A percentile compares a stretch with the other conserved stretches of the same genome.
Evolutionary conservation across 2,113 vertebrate species (phyloP).

Genomic region (Vulpes ferrilata): DNA sequence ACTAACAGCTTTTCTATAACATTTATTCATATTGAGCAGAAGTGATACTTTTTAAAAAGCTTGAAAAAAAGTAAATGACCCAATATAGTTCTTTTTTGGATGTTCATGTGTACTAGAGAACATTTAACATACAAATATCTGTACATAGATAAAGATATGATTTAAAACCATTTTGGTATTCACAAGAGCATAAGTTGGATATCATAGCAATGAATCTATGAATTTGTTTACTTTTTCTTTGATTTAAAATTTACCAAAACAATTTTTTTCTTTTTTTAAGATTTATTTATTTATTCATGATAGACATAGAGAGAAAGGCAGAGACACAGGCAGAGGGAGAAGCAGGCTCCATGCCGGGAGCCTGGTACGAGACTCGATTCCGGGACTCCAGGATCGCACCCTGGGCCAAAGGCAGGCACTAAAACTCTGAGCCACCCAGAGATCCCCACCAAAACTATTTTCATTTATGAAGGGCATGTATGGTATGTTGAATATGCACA

Average conservation of each 20-base stretch:
- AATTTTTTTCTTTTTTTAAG: no score
- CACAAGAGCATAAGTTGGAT: not conserved
- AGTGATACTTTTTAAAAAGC: not conserved
- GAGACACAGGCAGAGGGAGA: no score
- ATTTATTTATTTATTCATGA: no score
- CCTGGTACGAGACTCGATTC: no score
- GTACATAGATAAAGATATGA: not conserved
- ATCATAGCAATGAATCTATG: not conserved
- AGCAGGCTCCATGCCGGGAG: no score
- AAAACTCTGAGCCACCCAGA: no score
- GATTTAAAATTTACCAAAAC: constrained; percentile 29
- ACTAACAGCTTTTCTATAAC: constrained; percentile 9
- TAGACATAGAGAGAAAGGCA: no score
- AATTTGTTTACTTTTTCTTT: constrained; percentile 41
- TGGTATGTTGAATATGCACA: not conserved
- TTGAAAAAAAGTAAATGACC: not conserved
- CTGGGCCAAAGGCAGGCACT: no score
- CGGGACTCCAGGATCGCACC: no score
- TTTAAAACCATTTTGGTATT: not conserved
- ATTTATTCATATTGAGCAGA: constrained; percentile 27
- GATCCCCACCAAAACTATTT: not conserved
- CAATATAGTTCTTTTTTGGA: not conserved
- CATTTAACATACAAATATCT: not conserved
- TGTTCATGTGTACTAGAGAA: not conserved
- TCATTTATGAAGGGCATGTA: not conserved